Evolutionary conservation across 2,113 vertebrate species (phyloP), one percentile per base, ranked within the genome.

Genomic region (Embiotoca jacksoni): DNA sequence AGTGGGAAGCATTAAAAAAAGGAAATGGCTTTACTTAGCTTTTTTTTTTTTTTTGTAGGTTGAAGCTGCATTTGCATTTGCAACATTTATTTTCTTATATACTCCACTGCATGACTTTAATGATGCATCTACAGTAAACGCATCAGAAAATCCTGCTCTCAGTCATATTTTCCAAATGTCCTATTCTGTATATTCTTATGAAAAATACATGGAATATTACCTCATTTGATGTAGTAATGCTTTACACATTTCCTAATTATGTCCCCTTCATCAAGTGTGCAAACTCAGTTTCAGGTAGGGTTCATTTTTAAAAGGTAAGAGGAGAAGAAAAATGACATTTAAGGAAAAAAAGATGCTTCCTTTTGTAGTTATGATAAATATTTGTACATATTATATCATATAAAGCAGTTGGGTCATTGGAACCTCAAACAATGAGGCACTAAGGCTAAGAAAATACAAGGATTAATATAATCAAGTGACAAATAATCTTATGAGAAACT

Each of bases 51-150:
- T 55, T 68, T 16, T 52, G 13, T 35, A 47, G 7, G 3, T 44
- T 53, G 23, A 66, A 72, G 32, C 53, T 56, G 23, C 14, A 37
- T 75, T 70, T 69, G 35, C 32, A 30, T 11, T 47, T 47, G 14
- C 3, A 47, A 56, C 31, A 37, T 58, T 36, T 7, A 36, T 4
- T 61, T 36, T 61, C 46, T 14, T 44, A 9, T 33, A 11, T 33
- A 13, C 4, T 41, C 46, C 56, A 59, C 33, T 59, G 4, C 1
- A 4, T n/a, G 23, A 37, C 11, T 65, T 65, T 66, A 61, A 57
- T 50, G 39, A 56, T 70, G 31, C 33, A 50, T 57, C 33, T 13
- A 5, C 7, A 52, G 4, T 23, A 52, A 23, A 23, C 23, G 23
- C 16, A 6, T 52, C 14, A 47, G 37, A 52, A 76, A 39, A 60